Conservation (phyloP, 2,113 vertebrate species). For the Neoarius graeffei region DNA sequence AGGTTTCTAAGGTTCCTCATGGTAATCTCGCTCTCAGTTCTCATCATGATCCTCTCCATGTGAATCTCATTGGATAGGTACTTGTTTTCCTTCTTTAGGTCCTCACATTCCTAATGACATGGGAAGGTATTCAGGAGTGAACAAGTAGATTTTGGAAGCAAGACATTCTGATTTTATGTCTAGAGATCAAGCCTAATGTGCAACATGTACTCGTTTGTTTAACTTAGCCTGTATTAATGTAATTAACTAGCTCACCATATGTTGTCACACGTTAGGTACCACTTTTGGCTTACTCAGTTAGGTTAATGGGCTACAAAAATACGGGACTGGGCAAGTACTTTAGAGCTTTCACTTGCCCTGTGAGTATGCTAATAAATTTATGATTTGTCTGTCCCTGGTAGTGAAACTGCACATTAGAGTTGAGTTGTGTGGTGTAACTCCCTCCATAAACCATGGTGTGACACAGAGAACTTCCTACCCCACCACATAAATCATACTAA, state of each 20-base stretch:
- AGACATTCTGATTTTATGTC: background rate
- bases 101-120: constrained; percentile 75
- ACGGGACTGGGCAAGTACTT: too few relatives aligned
- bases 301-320: background rate
- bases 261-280: background rate
- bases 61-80: constrained; percentile 75
- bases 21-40: constrained; percentile 76
- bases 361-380: background rate
- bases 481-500: background rate
- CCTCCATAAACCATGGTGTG: background rate
- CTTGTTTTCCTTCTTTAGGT: constrained; percentile 78
- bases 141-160: background rate
- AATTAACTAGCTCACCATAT: background rate
- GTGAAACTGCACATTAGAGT: background rate
- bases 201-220: background rate
- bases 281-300: background rate
- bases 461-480: background rate
- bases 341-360: background rate
- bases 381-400: background rate
- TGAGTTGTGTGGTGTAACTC: too few relatives aligned
- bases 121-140: background rate
- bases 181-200: background rate
- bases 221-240: background rate
- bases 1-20: constrained; percentile 78
- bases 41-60: constrained; percentile 77